These are phyloP conservation scores for Spea bombifrons DNA, from an alignment of 2,113 vertebrate species.

Conservation along the genomic window DNA sequence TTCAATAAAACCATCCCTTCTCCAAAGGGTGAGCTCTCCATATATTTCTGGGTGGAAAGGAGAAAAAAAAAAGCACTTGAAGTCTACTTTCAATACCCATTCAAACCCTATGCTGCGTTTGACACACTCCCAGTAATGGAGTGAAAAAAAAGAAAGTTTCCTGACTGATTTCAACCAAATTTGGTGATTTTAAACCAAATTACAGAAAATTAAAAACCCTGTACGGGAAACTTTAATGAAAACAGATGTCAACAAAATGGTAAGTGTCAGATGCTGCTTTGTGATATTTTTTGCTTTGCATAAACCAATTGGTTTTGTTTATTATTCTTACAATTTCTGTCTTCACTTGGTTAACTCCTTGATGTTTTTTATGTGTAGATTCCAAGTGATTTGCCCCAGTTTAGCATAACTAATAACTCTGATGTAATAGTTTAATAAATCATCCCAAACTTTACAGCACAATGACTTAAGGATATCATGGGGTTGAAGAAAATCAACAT, in stretches of 20 bases:
- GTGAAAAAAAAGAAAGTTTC: slow-evolving; percentile 18
- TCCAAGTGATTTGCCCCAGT: no score
- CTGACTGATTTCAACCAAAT: slow-evolving; percentile 1
- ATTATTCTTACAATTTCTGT: slow-evolving; percentile 18
- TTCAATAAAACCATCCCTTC: slow-evolving; percentile 40
- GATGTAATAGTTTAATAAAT: no score
- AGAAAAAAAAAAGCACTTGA: slow-evolving; percentile 25
- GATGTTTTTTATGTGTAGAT: neutral
- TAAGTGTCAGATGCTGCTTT: slow-evolving; percentile 32
- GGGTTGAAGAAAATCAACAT: no score
- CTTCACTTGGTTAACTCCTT: slow-evolving; percentile 27
- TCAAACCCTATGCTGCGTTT: neutral
- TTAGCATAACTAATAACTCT: no score
- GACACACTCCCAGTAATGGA: slow-evolving; percentile 32
- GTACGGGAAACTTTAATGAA: slow-evolving; percentile 23
- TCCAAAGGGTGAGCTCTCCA: slow-evolving; percentile 33
- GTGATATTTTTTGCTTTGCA: slow-evolving; percentile 25
- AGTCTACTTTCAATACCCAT: neutral
- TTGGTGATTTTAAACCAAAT: slow-evolving; percentile 44
- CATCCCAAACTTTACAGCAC: no score
- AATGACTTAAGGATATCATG: no score
- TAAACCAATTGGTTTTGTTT: slow-evolving; percentile 10
- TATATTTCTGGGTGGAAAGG: slow-evolving; percentile 34
- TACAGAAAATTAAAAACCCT: slow-evolving; percentile 39
- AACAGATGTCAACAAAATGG: slow-evolving; percentile 46